Evolutionary conservation across 1,140 invertebrate genomes (phyloP).

Genomic region (Branchinecta lindahli): DNA sequence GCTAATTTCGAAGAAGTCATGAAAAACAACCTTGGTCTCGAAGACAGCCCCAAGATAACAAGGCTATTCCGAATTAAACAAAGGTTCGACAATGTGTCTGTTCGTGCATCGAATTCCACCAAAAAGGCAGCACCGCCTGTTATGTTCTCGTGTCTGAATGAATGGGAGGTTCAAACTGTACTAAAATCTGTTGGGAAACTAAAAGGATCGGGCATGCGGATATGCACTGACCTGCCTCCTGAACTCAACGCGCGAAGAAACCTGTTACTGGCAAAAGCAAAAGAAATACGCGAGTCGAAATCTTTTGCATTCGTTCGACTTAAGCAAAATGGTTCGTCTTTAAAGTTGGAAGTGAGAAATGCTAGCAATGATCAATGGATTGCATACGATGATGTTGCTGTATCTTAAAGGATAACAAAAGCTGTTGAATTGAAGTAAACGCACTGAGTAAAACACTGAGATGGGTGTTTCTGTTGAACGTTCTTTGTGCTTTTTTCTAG

Average conservation of each 20-base stretch:
- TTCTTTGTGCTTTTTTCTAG: too few relatives aligned
- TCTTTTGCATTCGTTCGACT: neutral
- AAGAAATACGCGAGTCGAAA: neutral
- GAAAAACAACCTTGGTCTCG: constrained; percentile 8
- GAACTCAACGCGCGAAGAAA: neutral
- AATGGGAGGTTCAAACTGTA: constrained; percentile 1
- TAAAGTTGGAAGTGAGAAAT: neutral
- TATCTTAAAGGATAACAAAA: constrained; percentile 9
- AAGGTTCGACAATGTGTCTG: too few relatives aligned
- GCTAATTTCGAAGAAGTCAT: constrained; percentile 8
- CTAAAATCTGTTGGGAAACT: constrained; percentile 9
- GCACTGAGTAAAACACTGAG: too few relatives aligned
- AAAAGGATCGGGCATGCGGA: constrained; percentile 9
- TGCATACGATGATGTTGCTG: neutral
- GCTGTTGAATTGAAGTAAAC: constrained; percentile 8
- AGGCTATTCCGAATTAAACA: constrained; percentile 8
- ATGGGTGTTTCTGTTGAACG: too few relatives aligned
- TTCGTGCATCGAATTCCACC: constrained; percentile 7
- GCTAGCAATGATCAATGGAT: neutral
- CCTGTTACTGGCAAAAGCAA: neutral
- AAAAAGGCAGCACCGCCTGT: constrained; percentile 7
- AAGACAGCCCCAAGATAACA: constrained; percentile 8
- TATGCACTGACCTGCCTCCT: neutral
- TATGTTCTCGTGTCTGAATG: constrained; percentile 5
- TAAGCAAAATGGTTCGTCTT: constrained; percentile 7